These are phyloP conservation scores for Lerema accius DNA, from an alignment of 1,140 invertebrate species.

Conservation along the genomic window DNA sequence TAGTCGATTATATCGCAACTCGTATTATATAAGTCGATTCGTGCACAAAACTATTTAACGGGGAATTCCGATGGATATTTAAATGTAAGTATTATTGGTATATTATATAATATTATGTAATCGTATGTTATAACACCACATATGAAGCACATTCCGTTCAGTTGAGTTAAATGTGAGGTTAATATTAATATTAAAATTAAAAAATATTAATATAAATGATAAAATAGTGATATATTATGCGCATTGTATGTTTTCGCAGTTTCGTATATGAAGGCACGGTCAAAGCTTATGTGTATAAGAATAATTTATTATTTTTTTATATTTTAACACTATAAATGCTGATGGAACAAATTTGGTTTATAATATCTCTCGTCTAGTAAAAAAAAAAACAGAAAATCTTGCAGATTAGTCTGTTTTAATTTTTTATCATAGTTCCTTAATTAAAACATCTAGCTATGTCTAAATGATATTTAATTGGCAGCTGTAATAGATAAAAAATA, in stretches of 20 bases:
- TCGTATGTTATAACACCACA: slow-evolving; percentile 58
- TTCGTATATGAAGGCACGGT: slow-evolving; percentile 43
- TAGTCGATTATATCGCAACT: slow-evolving; percentile 54
- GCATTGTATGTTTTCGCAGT: slow-evolving; percentile 39
- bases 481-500: too few species aligned
- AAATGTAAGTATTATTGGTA: slow-evolving; percentile 60
- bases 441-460: too few species aligned
- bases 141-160: slow-evolving; percentile 76
- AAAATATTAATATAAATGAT: slow-evolving; percentile 34
- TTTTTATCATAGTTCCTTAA: too few species aligned
- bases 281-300: slow-evolving; percentile 39
- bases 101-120: slow-evolving; percentile 55
- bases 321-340: slow-evolving; percentile 2
- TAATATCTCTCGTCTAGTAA: too few species aligned
- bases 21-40: slow-evolving; percentile 45
- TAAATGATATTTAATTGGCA: too few species aligned
- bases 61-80: slow-evolving; percentile 41
- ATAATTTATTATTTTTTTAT: slow-evolving; percentile 11
- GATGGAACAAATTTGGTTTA: not conserved
- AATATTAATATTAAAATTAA: slow-evolving; percentile 44
- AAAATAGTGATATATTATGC: slow-evolving; percentile 26
- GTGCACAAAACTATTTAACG: slow-evolving; percentile 74
- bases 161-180: slow-evolving; percentile 56
- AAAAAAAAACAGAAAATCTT: too few species aligned
- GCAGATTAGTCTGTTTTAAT: too few species aligned